A percentile compares a stretch with the other conserved stretches of the same genome.
These are phyloP conservation scores for Suricata suricatta DNA, from an alignment of 2,113 vertebrate species.

Conservation along the genomic window DNA sequence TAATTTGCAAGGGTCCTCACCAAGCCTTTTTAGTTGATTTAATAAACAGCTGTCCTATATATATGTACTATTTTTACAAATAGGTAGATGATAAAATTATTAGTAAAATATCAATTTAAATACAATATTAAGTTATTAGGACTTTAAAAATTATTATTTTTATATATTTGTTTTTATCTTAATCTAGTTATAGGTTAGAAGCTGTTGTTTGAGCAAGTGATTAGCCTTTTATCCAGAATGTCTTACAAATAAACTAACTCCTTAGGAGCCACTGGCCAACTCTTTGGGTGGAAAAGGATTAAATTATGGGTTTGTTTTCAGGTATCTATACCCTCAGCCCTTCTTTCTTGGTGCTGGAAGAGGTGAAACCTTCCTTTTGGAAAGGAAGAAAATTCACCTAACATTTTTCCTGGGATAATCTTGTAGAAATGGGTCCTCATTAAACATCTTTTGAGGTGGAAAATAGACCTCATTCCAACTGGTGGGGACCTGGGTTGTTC, in stretches of 20 bases:
- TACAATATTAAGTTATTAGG: conserved; percentile 6
- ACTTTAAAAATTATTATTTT: neutral
- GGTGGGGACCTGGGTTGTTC: conserved; percentile 61
- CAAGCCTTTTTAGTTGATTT: conserved; percentile 2
- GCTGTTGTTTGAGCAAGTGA: neutral
- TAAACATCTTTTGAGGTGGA: conserved; percentile 31
- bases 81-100: conserved; percentile 21
- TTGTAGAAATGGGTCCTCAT: conserved; percentile 62
- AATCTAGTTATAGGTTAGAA: neutral
- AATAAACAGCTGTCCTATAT: neutral
- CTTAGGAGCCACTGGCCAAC: conserved; percentile 68
- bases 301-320: conserved; percentile 70
- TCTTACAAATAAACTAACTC: conserved; percentile 60
- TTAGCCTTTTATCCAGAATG: neutral
- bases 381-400: neutral
- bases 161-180: neutral
- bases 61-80: neutral
- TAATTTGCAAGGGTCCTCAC: neutral
- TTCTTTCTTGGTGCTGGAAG: conserved; percentile 36
- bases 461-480: conserved; percentile 63
- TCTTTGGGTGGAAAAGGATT: conserved; percentile 73
- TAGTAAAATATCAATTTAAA: conserved; percentile 13
- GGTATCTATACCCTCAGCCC: conserved; percentile 44
- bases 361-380: neutral
- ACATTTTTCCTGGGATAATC: conserved; percentile 26